Evolutionary conservation across 1,140 invertebrate species (phyloP).

Genomic region (Bathynomus jamesi): DNA sequence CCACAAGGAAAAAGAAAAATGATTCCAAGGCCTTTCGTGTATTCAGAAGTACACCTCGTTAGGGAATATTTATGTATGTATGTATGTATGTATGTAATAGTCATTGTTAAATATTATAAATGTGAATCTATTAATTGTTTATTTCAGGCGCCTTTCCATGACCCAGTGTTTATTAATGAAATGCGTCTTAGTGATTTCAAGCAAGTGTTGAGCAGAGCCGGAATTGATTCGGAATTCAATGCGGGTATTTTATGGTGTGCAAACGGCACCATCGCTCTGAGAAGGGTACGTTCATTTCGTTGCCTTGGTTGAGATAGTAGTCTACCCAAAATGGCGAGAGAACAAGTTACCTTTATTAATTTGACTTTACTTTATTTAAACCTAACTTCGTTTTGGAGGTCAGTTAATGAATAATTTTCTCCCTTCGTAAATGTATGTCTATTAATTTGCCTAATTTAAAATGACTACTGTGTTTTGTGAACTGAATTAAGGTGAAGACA

Average conservation of each 20-base stretch:
- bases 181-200: conserved; percentile 94
- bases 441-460: conserved; percentile 1
- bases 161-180: conserved; percentile 88
- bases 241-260: conserved; percentile 93
- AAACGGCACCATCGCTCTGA: conserved; percentile 78
- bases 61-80: not conserved
- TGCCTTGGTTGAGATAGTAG: no score
- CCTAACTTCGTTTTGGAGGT: not conserved
- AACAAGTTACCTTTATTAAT: no score
- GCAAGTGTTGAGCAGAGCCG: conserved; percentile 68
- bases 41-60: no score
- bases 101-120: no score
- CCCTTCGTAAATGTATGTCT: not conserved
- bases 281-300: conserved; percentile 44
- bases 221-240: conserved; percentile 86
- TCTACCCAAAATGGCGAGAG: no score
- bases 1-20: no score
- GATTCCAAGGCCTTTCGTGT: no score
- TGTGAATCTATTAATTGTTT: not conserved
- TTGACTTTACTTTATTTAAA: not conserved
- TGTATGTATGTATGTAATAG: not conserved
- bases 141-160: conserved; percentile 59
- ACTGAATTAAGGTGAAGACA: no score
- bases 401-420: not conserved
- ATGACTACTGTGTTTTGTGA: conserved; percentile 5